phyloP scores from a whole-genome alignment of 35 echinoderm and acorn worm genomes.

The Apostichopus parvimensis region DNA sequence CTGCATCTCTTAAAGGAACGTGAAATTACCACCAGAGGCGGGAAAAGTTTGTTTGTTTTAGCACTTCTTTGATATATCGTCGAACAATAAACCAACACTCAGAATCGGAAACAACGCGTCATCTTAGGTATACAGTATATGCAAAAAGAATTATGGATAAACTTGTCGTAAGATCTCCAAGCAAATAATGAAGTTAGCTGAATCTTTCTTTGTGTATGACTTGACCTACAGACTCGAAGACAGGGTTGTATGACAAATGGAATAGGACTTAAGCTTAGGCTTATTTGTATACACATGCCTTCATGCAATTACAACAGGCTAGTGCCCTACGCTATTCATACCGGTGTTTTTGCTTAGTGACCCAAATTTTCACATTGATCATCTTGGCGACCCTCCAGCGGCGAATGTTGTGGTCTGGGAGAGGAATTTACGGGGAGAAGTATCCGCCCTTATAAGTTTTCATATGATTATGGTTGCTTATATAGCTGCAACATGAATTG shows the following conservation, averaged over 20 bases:
- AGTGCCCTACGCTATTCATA: too few relatives aligned
- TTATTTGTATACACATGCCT: not conserved
- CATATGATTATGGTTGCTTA: too few relatives aligned
- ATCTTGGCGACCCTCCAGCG: too few relatives aligned
- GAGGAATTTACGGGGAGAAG: too few relatives aligned
- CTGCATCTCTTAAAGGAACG: not conserved
- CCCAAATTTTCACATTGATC: too few relatives aligned
- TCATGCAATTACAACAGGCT: too few relatives aligned
- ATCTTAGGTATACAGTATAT: not conserved
- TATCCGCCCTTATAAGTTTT: too few relatives aligned
- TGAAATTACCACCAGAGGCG: not conserved
- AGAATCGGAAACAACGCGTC: conserved; percentile 36
- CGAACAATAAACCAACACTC: conserved; percentile 27
- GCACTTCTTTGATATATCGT: conserved; percentile 33
- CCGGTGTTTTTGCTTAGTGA: too few relatives aligned
- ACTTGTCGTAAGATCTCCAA: not conserved
- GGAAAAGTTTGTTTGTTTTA: conserved; percentile 32
- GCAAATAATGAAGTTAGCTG: conserved; percentile 9
- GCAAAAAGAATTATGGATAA: not conserved
- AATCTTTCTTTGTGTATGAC: not conserved
- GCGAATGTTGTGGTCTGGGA: too few relatives aligned
- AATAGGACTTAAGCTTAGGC: not conserved
- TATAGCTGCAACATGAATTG: too few relatives aligned
- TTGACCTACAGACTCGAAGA: not conserved
- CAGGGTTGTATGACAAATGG: not conserved